Evolutionary conservation across 2,113 vertebrate genomes (phyloP).

Genomic region (Rhinichthys klamathensis): DNA sequence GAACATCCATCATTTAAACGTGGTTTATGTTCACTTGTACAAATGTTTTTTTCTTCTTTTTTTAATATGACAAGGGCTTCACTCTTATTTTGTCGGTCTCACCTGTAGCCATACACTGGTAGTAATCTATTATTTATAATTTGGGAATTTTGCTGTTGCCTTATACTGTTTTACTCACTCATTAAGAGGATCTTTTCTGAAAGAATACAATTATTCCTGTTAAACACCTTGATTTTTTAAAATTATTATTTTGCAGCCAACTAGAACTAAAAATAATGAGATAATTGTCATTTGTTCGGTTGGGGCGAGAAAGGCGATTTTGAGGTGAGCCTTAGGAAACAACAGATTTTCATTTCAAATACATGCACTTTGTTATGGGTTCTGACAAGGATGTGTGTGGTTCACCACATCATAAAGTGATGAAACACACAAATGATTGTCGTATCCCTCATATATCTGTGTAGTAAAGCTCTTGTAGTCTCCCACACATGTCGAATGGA

Average conservation of each 20-base stretch:
- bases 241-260: not conserved
- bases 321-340: slow-evolving; percentile 18
- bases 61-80: slow-evolving; percentile 57
- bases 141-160: slow-evolving; percentile 38
- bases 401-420: slow-evolving; percentile 17
- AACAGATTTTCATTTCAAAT: slow-evolving; percentile 23
- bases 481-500: slow-evolving; percentile 10
- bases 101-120: slow-evolving; percentile 28
- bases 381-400: slow-evolving; percentile 32
- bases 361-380: slow-evolving; percentile 37
- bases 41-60: slow-evolving; percentile 17
- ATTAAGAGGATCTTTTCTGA: not conserved
- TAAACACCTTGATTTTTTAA: not conserved
- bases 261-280: not conserved
- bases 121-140: slow-evolving; percentile 11
- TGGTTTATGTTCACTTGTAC: slow-evolving; percentile 42
- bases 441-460: not conserved
- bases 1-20: slow-evolving; percentile 42
- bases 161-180: slow-evolving; percentile 14
- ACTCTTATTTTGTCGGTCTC: slow-evolving; percentile 26
- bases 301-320: not conserved
- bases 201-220: not conserved
- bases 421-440: slow-evolving; percentile 19
- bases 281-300: not conserved
- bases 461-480: not conserved